Evolutionary conservation across 2,113 vertebrate species (phyloP).

Genomic region (Aspidoscelis tigris): DNA sequence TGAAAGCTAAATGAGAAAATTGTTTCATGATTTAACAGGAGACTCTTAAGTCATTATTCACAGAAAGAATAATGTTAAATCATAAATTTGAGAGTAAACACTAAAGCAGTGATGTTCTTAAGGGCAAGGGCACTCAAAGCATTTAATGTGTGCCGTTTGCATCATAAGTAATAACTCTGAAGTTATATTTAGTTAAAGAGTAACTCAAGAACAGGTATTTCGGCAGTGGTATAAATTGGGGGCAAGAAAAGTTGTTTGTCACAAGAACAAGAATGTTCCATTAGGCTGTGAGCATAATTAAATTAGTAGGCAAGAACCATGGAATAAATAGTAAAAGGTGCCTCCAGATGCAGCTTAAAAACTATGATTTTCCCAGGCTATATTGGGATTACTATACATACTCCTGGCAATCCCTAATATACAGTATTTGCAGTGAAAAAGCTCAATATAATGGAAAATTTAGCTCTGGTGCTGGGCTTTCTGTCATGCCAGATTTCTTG

Average conservation of each 20-base stretch:
- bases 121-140: not conserved
- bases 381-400: no score
- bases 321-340: not conserved
- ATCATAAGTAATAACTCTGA: not conserved
- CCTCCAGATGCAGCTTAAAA: no score
- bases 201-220: not conserved
- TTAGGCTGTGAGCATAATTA: not conserved
- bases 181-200: constrained; percentile 10
- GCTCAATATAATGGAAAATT: no score
- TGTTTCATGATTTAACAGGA: not conserved
- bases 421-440: no score
- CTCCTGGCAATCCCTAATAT: no score
- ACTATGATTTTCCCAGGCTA: no score
- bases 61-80: not conserved
- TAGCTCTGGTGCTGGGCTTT: no score
- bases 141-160: not conserved
- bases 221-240: not conserved
- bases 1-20: not conserved
- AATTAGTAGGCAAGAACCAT: not conserved
- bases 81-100: not conserved
- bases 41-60: not conserved
- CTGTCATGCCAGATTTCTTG: no score
- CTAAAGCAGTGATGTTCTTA: not conserved
- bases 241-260: constrained; percentile 4
- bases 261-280: not conserved